Conservation (phyloP, 1,140 invertebrate species). For the Hormaphis cornu region DNA sequence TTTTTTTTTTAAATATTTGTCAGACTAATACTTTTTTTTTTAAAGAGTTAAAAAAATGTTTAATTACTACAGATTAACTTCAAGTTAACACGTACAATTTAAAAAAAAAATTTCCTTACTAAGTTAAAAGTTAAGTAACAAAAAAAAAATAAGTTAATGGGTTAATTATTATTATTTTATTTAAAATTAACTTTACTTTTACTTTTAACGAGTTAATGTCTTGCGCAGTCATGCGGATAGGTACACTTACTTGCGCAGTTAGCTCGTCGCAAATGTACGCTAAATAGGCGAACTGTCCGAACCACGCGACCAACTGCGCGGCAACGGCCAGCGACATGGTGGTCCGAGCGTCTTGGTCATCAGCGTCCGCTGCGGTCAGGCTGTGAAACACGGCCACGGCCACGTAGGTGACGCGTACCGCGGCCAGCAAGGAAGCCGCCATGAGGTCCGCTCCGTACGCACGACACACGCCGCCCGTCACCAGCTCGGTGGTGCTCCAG, state of each 20-base stretch:
- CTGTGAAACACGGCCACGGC: not conserved
- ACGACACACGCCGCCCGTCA: not conserved
- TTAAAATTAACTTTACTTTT: too few species aligned
- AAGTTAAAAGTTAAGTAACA: too few species aligned
- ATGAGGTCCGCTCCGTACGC: not conserved
- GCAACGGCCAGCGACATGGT: not conserved
- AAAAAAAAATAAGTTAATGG: not conserved
- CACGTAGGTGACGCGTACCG: not conserved
- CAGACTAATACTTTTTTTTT: too few species aligned
- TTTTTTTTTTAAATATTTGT: too few species aligned
- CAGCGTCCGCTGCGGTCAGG: not conserved
- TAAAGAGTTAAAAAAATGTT: too few species aligned
- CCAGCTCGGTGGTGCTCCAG: not conserved
- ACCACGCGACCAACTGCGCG: not conserved
- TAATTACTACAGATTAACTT: too few species aligned
- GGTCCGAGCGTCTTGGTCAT: not conserved
- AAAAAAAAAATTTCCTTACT: too few species aligned
- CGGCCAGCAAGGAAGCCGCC: not conserved
- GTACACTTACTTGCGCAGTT: not conserved
- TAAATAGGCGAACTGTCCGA: constrained; percentile 8
- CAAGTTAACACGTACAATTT: too few species aligned
- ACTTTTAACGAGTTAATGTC: not conserved
- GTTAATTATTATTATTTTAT: too few species aligned
- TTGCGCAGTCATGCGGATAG: not conserved
- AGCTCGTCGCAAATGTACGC: constrained; percentile 1